Evolutionary conservation across 2,888 invertebrate genomes (phyloP), one percentile per base, ranked within the genome.

Genomic region (Nephrotoma flavescens): DNA sequence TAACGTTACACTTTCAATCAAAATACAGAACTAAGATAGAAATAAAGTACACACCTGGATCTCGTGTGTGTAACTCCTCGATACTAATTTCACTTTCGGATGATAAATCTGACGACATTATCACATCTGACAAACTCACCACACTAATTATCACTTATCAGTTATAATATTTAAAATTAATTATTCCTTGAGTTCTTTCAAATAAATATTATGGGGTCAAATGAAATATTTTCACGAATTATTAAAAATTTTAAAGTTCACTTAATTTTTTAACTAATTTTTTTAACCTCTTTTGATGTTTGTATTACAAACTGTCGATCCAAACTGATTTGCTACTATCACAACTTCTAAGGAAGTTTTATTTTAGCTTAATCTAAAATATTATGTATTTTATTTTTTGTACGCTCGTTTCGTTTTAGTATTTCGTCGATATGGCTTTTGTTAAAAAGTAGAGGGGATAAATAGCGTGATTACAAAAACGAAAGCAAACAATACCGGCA

Each of bases 71-170:
- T 85, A 92, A 90, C 88, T 92, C 92, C 89, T 92, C 92, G 88
- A 92, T 91, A 88, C 92, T 92, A 87, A 92, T 91, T 89, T 91
- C 91, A 90, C 92, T 92, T 86, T 87, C 87, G 87, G 92, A 89
- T 88, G 92, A 91, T 88, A 92, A 91, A 87, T 91, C 90, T 86
- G 92, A 92, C 88, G 90, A 90, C 87, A 91, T 90, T 89, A 91
- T 92, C 92, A 92, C 92, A 57, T 86, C 19, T 19, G 19, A 19
- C 19, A 15, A 15, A 15, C 15, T 52, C 15, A 52, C 4, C n/a
- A 6, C 52, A 15, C 52, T 15, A 52, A 86, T 85, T 86, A 6
- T 41, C 83, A 57, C 83, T 83, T 85, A 83, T 19, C 19, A 42
- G 5, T 42, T 0, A 31, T 57, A 84, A 87, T 47, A 42, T 52